Evolutionary conservation across 2,797 vertebrate genomes (phyloP).

Genomic region (Sebastes nivosus): DNA sequence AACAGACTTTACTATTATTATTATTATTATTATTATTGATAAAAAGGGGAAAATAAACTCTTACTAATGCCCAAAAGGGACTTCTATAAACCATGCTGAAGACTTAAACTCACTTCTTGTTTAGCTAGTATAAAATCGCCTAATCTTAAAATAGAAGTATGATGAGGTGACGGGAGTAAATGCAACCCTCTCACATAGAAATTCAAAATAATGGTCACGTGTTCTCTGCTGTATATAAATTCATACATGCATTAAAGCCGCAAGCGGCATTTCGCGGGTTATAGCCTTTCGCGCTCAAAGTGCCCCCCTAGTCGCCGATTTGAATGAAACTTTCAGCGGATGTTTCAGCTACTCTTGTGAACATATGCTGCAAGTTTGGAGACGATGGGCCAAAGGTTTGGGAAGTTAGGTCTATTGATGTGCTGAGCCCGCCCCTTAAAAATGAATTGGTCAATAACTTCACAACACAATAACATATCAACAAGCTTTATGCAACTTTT

Average conservation of each 20-base stretch:
- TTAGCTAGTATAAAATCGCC: background rate
- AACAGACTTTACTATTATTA: background rate
- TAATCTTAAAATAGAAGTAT: background rate
- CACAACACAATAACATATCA: too few relatives aligned
- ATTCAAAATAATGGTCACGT: background rate
- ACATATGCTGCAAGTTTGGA: too few relatives aligned
- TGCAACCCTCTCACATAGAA: background rate
- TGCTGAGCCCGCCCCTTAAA: too few relatives aligned
- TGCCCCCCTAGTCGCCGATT: too few relatives aligned
- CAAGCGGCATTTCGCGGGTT: too few relatives aligned
- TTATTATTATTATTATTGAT: background rate
- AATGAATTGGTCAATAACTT: too few relatives aligned
- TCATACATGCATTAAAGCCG: background rate
- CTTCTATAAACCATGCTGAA: background rate
- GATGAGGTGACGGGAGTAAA: background rate
- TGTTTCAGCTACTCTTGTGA: too few relatives aligned
- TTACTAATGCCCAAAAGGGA: background rate
- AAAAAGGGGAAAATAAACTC: background rate
- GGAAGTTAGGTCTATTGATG: too few relatives aligned
- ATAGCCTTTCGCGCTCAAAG: too few relatives aligned
- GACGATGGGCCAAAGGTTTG: too few relatives aligned
- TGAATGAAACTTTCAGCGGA: too few relatives aligned
- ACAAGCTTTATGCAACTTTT: too few relatives aligned
- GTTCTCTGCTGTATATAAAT: background rate
- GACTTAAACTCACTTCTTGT: background rate